Percentiles rank a stretch among this genome's conserved stretches.
These are phyloP conservation scores for Cydia splendana DNA, from an alignment of 1,140 invertebrate species.

Conservation along the genomic window DNA sequence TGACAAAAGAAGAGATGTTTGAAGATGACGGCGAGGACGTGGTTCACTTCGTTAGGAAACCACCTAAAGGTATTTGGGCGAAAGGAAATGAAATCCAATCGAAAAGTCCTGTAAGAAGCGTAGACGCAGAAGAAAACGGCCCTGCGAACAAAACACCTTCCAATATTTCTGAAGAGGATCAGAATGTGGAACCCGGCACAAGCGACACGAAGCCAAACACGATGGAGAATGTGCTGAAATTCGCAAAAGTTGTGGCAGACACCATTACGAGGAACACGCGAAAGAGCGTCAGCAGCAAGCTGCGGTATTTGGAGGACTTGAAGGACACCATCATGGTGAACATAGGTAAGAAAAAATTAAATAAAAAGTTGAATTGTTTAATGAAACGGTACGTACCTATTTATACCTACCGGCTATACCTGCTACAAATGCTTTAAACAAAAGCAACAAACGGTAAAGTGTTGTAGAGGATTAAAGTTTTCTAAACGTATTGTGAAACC, in stretches of 20 bases:
- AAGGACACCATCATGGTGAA: conserved; percentile 78
- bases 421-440: no score
- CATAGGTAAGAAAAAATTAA: conserved; percentile 76
- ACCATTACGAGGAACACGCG: conserved; percentile 79
- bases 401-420: no score
- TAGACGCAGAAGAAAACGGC: not conserved
- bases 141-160: not conserved
- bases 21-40: conserved; percentile 12
- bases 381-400: no score
- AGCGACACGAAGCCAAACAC: conserved; percentile 43
- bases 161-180: conserved; percentile 14
- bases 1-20: conserved; percentile 32
- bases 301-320: conserved; percentile 80
- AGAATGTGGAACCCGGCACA: conserved; percentile 24
- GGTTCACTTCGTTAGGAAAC: not conserved
- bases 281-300: conserved; percentile 79
- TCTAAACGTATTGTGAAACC: no score
- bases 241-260: conserved; percentile 78
- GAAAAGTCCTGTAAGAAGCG: not conserved
- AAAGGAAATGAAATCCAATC: not conserved
- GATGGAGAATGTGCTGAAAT: conserved; percentile 66
- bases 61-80: conserved; percentile 18
- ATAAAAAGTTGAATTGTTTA: not conserved
- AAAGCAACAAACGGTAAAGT: no score
- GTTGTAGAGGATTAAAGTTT: no score